Percentiles rank a stretch among this genome's conserved stretches.
phyloP scores from a whole-genome alignment of 2,888 invertebrate genomes.

The Hetaerina titia region DNA sequence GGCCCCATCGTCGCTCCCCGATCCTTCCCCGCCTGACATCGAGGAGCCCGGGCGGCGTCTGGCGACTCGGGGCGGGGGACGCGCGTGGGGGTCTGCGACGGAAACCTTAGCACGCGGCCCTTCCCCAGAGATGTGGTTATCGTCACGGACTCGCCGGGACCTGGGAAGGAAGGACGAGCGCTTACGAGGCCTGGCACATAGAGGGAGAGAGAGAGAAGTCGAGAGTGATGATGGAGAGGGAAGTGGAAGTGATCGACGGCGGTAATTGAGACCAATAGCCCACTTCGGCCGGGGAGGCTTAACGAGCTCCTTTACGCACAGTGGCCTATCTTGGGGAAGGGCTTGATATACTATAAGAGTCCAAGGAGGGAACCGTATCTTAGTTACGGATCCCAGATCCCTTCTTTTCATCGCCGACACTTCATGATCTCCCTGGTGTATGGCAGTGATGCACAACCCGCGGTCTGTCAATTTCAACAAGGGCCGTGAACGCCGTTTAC shows the following conservation, averaged over 20 bases:
- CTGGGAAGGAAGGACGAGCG: background rate
- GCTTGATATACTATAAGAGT: background rate
- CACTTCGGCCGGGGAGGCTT: background rate
- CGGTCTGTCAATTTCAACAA: too few relatives aligned
- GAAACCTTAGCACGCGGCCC: constrained; percentile 26
- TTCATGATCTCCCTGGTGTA: too few relatives aligned
- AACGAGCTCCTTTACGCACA: background rate
- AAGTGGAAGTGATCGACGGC: background rate
- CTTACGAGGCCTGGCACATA: background rate
- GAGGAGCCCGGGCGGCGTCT: background rate
- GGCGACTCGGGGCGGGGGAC: background rate
- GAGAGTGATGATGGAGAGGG: background rate
- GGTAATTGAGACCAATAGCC: background rate
- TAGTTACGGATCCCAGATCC: background rate
- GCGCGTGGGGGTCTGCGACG: background rate
- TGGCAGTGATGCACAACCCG: too few relatives aligned
- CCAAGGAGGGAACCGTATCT: background rate
- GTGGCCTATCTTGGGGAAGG: background rate
- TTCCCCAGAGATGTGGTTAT: constrained; percentile 26
- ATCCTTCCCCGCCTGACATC: background rate
- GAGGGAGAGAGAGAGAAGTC: background rate
- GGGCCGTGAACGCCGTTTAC: too few relatives aligned
- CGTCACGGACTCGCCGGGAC: constrained; percentile 27
- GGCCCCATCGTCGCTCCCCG: too few relatives aligned
- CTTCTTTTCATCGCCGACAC: too few relatives aligned